A percentile compares a stretch with the other conserved stretches of the same genome.
phyloP scores from a whole-genome alignment of 1,140 invertebrate species.

The Lanistes nyassanus region DNA sequence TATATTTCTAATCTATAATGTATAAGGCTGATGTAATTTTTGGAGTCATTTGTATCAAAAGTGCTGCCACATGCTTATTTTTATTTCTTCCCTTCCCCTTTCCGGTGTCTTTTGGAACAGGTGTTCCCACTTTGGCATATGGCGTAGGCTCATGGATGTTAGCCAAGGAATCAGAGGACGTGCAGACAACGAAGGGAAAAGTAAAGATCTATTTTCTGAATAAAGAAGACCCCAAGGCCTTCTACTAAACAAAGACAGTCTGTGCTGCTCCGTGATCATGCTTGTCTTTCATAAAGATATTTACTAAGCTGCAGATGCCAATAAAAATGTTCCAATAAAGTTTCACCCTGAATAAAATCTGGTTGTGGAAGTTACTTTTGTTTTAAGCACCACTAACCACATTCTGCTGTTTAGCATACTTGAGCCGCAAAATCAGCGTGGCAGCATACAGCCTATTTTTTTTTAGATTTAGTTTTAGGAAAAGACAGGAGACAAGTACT shows the following conservation, averaged over 20 bases:
- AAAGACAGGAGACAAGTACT: too few relatives aligned
- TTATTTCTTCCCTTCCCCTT: too few relatives aligned
- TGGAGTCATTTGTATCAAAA: too few relatives aligned
- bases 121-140: conserved; percentile 90
- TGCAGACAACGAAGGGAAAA: conserved; percentile 77
- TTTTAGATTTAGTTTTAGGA: too few relatives aligned
- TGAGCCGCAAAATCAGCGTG: too few relatives aligned
- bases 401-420: too few relatives aligned
- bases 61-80: too few relatives aligned
- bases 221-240: conserved; percentile 78
- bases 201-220: conserved; percentile 88
- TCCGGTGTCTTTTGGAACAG: conserved; percentile 71
- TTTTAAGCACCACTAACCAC: too few relatives aligned
- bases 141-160: conserved; percentile 85
- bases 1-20: too few relatives aligned
- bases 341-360: not conserved
- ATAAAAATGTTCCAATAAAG: not conserved
- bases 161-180: conserved; percentile 82
- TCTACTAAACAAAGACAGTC: conserved; percentile 14
- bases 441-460: not conserved
- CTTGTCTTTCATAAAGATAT: not conserved
- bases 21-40: too few relatives aligned
- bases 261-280: not conserved
- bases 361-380: not conserved
- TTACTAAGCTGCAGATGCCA: not conserved